phyloP scores from a whole-genome alignment of 2,797 vertebrate genomes.

The Anguilla megastoma region DNA sequence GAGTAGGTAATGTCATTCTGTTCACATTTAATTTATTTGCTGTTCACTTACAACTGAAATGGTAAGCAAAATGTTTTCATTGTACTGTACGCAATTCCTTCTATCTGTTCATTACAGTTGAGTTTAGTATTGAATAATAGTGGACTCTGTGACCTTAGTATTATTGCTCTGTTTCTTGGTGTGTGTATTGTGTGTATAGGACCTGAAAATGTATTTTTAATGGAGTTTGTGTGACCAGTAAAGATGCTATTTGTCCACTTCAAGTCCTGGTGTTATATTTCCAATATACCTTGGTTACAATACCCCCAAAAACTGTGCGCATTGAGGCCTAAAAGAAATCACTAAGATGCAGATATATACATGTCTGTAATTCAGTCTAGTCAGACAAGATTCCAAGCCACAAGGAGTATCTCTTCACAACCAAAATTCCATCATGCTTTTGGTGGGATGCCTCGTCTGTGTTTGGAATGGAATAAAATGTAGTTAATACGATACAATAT shows the following conservation, averaged over 20 bases:
- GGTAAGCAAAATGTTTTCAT: background rate
- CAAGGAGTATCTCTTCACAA: constrained; percentile 16
- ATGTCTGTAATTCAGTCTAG: background rate
- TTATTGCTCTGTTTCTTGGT: background rate
- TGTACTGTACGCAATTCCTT: background rate
- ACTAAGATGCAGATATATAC: background rate
- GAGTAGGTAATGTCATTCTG: background rate
- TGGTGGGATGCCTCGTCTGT: background rate
- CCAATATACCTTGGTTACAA: background rate
- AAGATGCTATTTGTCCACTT: background rate
- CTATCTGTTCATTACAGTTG: background rate
- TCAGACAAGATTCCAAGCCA: background rate
- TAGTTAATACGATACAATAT: background rate
- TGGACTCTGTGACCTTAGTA: background rate
- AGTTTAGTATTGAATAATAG: background rate
- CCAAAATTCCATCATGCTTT: background rate
- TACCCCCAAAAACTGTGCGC: background rate
- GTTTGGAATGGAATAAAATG: constrained; percentile 4
- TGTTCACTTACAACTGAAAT: background rate
- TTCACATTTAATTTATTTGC: background rate
- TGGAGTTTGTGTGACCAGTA: background rate
- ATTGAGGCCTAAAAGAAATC: background rate
- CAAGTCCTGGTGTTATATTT: background rate
- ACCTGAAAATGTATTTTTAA: background rate
- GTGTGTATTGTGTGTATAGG: background rate